Evolutionary conservation across 2,888 invertebrate genomes (phyloP).

Genomic region (Lepidocyrtinus sp.): DNA sequence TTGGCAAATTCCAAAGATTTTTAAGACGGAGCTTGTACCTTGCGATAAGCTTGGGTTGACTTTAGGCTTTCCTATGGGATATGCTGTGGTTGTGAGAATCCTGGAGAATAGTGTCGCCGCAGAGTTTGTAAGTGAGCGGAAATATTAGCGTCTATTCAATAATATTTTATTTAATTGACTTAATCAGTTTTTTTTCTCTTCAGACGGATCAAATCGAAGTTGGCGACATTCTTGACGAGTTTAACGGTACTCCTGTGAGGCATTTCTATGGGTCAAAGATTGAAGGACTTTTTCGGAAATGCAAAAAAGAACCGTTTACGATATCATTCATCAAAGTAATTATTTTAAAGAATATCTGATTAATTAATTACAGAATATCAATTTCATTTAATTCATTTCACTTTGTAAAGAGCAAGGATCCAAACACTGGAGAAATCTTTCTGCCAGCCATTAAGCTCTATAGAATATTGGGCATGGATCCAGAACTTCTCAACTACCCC

Average conservation of each 20-base stretch:
- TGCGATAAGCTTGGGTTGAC: constrained; percentile 77
- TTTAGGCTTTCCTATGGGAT: constrained; percentile 75
- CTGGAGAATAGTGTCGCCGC: constrained; percentile 78
- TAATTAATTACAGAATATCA: background rate
- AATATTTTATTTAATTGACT: background rate
- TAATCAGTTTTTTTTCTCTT: background rate
- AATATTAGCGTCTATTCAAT: background rate
- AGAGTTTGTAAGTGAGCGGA: constrained; percentile 77
- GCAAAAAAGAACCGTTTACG: constrained; percentile 74
- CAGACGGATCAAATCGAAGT: constrained; percentile 74
- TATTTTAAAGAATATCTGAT: background rate
- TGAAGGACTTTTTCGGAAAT: constrained; percentile 74
- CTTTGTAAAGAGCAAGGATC: constrained; percentile 71
- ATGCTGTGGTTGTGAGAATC: constrained; percentile 77
- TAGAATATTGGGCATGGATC: constrained; percentile 66
- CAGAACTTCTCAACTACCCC: constrained; percentile 57
- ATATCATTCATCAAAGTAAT: constrained; percentile 76
- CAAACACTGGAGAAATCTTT: constrained; percentile 73
- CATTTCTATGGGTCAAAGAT: constrained; percentile 74
- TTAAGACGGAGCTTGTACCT: constrained; percentile 78
- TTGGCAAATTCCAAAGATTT: constrained; percentile 77
- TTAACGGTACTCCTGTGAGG: constrained; percentile 76
- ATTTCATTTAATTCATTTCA: constrained; percentile 1
- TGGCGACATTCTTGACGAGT: constrained; percentile 79
- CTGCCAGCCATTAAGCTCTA: constrained; percentile 74